These are phyloP conservation scores for Caenorhabditis tropicalis DNA, from an alignment of 1,140 invertebrate genomes.

Conservation along the genomic window DNA sequence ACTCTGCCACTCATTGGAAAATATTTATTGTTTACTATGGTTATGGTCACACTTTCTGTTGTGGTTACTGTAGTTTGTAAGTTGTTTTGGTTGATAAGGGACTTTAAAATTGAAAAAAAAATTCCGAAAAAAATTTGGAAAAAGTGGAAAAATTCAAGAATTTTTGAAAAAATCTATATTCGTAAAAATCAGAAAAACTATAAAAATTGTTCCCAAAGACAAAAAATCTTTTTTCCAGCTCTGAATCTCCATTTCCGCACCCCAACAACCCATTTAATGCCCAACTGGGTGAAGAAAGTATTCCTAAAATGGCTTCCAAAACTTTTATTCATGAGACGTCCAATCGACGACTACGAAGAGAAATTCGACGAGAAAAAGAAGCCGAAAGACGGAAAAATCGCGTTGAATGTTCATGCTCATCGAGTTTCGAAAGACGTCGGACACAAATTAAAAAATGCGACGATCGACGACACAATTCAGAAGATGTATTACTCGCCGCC, in stretches of 20 bases:
- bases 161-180: not conserved
- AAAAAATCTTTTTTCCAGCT: constrained; percentile 89
- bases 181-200: no score
- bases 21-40: constrained; percentile 99
- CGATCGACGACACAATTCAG: constrained; percentile 64
- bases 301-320: constrained; percentile 89
- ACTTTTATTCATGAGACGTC: constrained; percentile 73
- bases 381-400: constrained; percentile 59
- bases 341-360: constrained; percentile 63
- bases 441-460: constrained; percentile 48
- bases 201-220: not conserved
- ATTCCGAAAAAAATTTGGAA: constrained; percentile 91
- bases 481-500: constrained; percentile 69
- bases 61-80: constrained; percentile 88
- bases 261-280: constrained; percentile 91
- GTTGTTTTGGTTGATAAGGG: constrained; percentile 34
- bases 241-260: constrained; percentile 96
- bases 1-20: constrained; percentile 93
- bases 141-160: not conserved
- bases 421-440: constrained; percentile 61
- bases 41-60: constrained; percentile 95
- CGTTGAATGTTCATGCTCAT: constrained; percentile 64
- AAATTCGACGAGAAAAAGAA: constrained; percentile 47
- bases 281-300: constrained; percentile 85
- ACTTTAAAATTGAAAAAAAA: not conserved